phyloP scores from a whole-genome alignment of 2,113 vertebrate species.

The Eclectus roratus region DNA sequence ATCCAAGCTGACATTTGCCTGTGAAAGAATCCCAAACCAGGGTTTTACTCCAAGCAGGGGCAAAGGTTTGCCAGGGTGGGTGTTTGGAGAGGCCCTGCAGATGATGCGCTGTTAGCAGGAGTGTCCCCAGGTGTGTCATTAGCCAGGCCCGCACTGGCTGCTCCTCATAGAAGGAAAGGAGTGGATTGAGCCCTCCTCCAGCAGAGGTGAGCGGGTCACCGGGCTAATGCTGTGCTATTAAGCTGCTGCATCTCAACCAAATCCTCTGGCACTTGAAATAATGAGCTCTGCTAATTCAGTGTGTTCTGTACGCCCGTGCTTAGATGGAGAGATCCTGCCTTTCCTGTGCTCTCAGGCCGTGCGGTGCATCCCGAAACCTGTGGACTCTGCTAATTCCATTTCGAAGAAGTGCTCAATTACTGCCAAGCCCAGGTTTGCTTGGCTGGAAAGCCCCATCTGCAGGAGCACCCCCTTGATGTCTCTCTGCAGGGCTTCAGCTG shows the following conservation, averaged over 20 bases:
- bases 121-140: background rate
- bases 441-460: background rate
- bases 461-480: background rate
- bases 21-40: background rate
- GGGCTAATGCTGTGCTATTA: background rate
- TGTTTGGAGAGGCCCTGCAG: background rate
- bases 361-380: rapidly evolving
- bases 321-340: background rate
- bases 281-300: background rate
- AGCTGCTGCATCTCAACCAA: background rate
- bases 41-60: background rate
- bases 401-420: rapidly evolving
- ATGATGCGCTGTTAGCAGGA: background rate
- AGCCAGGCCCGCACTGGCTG: rapidly evolving
- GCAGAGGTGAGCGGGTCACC: background rate
- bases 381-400: rapidly evolving
- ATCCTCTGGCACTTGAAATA: background rate
- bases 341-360: background rate
- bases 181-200: background rate
- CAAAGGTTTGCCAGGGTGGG: background rate
- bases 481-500: rapidly evolving
- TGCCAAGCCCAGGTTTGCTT: background rate
- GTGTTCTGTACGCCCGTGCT: background rate
- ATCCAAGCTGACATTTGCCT: constrained; percentile 25
- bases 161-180: rapidly evolving